phyloP scores from a whole-genome alignment of 1,140 invertebrate species.

The Dreissena rostriformis region DNA sequence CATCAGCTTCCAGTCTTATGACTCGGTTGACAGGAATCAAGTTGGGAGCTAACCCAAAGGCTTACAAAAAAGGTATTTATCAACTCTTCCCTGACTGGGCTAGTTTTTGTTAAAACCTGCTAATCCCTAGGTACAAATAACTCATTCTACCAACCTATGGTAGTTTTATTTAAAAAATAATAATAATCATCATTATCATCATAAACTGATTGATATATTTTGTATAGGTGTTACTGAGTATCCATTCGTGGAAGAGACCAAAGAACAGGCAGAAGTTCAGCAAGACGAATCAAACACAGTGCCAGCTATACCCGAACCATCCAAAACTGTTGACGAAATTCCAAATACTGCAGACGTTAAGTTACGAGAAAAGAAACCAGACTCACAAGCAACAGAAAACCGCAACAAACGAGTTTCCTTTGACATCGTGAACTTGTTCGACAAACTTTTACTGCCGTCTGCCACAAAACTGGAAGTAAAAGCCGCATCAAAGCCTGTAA shows the following conservation, averaged over 20 bases:
- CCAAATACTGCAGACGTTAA: conserved; percentile 22
- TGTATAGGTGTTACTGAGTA: conserved; percentile 39
- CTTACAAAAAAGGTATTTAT: conserved; percentile 36
- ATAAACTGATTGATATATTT: too few relatives aligned
- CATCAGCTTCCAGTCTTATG: conserved; percentile 48
- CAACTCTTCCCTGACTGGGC: too few relatives aligned
- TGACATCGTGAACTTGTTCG: conserved; percentile 56
- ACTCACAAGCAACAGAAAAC: conserved; percentile 17
- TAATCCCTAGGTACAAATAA: too few relatives aligned
- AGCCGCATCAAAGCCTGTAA: conserved; percentile 24
- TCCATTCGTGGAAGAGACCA: conserved; percentile 28
- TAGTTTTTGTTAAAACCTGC: too few relatives aligned
- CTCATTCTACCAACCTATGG: too few relatives aligned
- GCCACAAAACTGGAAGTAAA: conserved; percentile 1
- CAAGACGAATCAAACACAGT: too few relatives aligned
- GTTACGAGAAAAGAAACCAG: conserved; percentile 35
- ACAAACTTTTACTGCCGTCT: conserved; percentile 49
- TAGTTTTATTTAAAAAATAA: too few relatives aligned
- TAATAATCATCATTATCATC: too few relatives aligned
- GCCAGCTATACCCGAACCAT: too few relatives aligned
- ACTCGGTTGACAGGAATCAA: conserved; percentile 36
- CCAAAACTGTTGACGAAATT: too few relatives aligned
- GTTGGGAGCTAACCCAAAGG: conserved; percentile 39
- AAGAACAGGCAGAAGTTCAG: not conserved
- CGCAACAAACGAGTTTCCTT: conserved; percentile 48